A percentile compares a stretch with the other conserved stretches of the same genome.
Conservation (phyloP, 2,797 vertebrate species). For the Microctenopoma lineatum region DNA sequence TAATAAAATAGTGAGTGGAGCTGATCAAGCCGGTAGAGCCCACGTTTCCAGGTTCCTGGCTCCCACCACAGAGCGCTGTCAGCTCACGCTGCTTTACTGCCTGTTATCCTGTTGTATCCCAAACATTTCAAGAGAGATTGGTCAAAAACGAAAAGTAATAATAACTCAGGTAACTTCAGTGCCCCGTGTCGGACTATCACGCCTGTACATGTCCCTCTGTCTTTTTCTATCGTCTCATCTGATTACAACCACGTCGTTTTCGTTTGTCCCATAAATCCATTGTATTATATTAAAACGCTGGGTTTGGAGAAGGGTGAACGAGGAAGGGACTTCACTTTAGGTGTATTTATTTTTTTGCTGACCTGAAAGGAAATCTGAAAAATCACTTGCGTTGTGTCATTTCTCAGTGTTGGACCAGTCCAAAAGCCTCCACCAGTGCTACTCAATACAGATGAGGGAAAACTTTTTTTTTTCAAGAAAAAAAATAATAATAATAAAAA, state of each 20-base stretch:
- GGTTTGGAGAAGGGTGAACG: slow-evolving; percentile 64
- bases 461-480: slow-evolving; percentile 73
- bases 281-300: slow-evolving; percentile 75
- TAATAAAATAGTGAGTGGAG: slow-evolving; percentile 66
- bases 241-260: slow-evolving; percentile 46
- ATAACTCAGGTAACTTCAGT: slow-evolving; percentile 88
- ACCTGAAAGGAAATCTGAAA: slow-evolving; percentile 73
- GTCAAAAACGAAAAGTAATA: slow-evolving; percentile 79
- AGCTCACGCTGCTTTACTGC: slow-evolving; percentile 74
- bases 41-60: slow-evolving; percentile 80
- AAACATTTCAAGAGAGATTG: slow-evolving; percentile 78
- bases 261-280: slow-evolving; percentile 64
- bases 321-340: slow-evolving; percentile 73
- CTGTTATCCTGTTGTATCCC: slow-evolving; percentile 63
- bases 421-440: slow-evolving; percentile 79
- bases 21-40: slow-evolving; percentile 66
- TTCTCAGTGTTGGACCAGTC: slow-evolving; percentile 79
- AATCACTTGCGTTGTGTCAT: slow-evolving; percentile 77
- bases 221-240: slow-evolving; percentile 56
- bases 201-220: slow-evolving; percentile 71
- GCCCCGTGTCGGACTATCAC: slow-evolving; percentile 80
- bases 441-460: slow-evolving; percentile 80
- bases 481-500: slow-evolving; percentile 70
- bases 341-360: slow-evolving; percentile 78
- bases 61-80: slow-evolving; percentile 70